Evolutionary conservation across 1,140 invertebrate species (phyloP).

Genomic region (Centruroides sculpturatus): DNA sequence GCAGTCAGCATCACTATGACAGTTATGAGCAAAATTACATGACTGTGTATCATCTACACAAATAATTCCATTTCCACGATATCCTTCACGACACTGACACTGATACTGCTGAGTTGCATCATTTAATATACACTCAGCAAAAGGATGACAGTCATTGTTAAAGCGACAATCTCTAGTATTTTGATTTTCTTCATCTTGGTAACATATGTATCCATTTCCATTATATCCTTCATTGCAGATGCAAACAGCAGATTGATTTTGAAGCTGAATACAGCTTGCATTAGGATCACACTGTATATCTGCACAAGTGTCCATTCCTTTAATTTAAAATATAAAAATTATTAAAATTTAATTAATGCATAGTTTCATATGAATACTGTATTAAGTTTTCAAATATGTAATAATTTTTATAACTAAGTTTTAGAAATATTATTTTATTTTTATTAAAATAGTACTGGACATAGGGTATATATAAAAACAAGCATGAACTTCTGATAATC

Average conservation of each 20-base stretch:
- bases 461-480: no score
- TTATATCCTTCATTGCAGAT: constrained; percentile 36
- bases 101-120: constrained; percentile 42
- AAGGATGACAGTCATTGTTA: constrained; percentile 24
- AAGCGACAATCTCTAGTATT: constrained; percentile 8
- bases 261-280: constrained; percentile 27
- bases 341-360: no score
- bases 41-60: constrained; percentile 35
- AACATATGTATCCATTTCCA: constrained; percentile 55
- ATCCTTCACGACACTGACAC: constrained; percentile 65
- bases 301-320: constrained; percentile 32
- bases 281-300: constrained; percentile 38
- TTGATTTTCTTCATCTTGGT: constrained; percentile 29
- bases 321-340: neutral
- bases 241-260: constrained; percentile 24
- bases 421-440: no score
- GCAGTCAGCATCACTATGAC: constrained; percentile 62
- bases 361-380: no score
- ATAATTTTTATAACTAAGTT: no score
- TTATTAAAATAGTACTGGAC: no score
- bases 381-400: no score
- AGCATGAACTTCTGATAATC: no score
- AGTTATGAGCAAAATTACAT: constrained; percentile 69
- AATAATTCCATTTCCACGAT: constrained; percentile 57
- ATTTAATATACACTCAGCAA: constrained; percentile 55